phyloP scores from a whole-genome alignment of 1,140 invertebrate species.

The Solenopsis invicta region DNA sequence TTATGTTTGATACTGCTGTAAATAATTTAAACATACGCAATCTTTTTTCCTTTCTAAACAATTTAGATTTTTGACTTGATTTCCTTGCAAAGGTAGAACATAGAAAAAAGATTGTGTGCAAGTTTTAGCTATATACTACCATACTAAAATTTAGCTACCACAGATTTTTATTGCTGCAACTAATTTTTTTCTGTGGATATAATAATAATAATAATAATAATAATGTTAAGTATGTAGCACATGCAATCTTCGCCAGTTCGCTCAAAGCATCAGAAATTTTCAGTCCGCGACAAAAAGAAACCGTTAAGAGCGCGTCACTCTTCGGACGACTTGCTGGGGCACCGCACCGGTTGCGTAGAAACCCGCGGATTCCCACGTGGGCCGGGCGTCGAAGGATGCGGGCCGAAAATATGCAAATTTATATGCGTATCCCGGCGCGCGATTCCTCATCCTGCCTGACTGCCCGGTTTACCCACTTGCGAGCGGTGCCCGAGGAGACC shows the following conservation, averaged over 20 bases:
- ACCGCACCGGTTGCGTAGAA: conserved; percentile 64
- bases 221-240: background rate
- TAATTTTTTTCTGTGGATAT: background rate
- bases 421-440: conserved; percentile 68
- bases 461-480: conserved; percentile 74
- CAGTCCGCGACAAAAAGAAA: conserved; percentile 67
- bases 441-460: conserved; percentile 75
- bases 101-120: too few species aligned
- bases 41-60: too few species aligned
- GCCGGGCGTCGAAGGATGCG: conserved; percentile 80
- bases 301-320: conserved; percentile 70
- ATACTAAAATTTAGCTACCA: too few species aligned
- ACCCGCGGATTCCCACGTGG: conserved; percentile 82
- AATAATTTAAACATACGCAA: too few species aligned
- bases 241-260: background rate
- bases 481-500: conserved; percentile 45
- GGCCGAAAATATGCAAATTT: conserved; percentile 86
- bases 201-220: conserved; percentile 7
- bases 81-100: too few species aligned
- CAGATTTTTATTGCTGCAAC: too few species aligned
- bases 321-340: conserved; percentile 42
- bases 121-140: too few species aligned
- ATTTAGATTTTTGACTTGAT: too few species aligned
- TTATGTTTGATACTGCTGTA: too few species aligned
- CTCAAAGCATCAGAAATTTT: background rate